Percentiles rank a stretch among this genome's conserved stretches.
These are phyloP conservation scores for Callimorpha dominula DNA, from an alignment of 2,888 invertebrate genomes.

Conservation along the genomic window DNA sequence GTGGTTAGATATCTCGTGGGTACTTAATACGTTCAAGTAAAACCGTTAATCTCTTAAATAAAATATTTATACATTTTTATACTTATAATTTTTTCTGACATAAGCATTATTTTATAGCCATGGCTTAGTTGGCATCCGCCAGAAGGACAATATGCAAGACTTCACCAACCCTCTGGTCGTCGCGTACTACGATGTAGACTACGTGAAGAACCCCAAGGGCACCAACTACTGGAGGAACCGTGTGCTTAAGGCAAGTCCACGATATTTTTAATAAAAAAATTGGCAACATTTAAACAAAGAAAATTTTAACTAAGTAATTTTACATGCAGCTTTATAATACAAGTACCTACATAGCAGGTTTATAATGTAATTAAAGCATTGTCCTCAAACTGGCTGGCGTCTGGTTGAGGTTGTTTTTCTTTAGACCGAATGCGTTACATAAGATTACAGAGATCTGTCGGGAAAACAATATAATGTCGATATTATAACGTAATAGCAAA, in stretches of 20 bases:
- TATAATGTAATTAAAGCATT: too few relatives aligned
- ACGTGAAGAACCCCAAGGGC: slow-evolving; percentile 98
- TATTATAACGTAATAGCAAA: too few relatives aligned
- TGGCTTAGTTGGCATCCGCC: slow-evolving; percentile 97
- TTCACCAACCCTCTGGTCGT: slow-evolving; percentile 96
- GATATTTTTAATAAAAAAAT: not conserved
- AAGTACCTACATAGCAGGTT: not conserved
- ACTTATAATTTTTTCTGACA: too few relatives aligned
- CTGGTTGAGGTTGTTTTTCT: not conserved
- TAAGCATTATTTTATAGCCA: slow-evolving; percentile 85
- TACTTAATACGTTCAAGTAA: too few relatives aligned
- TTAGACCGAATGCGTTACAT: not conserved
- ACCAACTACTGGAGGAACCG: slow-evolving; percentile 99
- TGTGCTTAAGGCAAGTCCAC: slow-evolving; percentile 90
- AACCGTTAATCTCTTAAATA: too few relatives aligned
- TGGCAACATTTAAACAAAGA: not conserved
- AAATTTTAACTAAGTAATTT: not conserved
- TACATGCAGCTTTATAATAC: not conserved
- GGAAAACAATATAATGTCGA: not conserved
- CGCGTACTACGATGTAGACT: slow-evolving; percentile 98
- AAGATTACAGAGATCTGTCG: not conserved
- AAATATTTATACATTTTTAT: too few relatives aligned
- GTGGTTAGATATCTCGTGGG: too few relatives aligned
- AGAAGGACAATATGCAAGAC: slow-evolving; percentile 93
- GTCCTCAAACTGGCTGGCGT: not conserved